Evolutionary conservation across 2,888 invertebrate genomes (phyloP).

Genomic region (Arrhopalites spinosus): DNA sequence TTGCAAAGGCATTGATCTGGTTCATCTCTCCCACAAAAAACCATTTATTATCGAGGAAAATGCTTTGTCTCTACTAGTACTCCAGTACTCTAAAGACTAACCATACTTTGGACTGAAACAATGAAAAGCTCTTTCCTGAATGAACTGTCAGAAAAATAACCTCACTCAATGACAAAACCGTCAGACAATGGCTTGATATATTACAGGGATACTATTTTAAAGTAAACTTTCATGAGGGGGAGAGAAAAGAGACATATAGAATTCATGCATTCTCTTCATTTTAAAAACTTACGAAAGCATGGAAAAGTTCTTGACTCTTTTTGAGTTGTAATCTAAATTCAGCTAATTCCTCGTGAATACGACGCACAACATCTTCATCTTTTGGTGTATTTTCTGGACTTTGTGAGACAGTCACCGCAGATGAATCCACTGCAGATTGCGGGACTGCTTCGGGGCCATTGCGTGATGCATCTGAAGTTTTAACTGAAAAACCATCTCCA

Average conservation of each 20-base stretch:
- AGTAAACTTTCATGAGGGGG: too few relatives aligned
- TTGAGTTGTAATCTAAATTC: conserved; percentile 54
- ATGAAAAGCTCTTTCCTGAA: neutral
- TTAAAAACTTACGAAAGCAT: conserved; percentile 46
- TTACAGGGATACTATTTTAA: neutral
- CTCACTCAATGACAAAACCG: neutral
- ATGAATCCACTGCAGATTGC: conserved; percentile 15
- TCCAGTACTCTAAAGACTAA: neutral
- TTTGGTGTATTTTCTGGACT: conserved; percentile 34
- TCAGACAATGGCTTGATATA: neutral
- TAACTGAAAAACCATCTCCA: conserved; percentile 20
- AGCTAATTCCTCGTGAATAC: conserved; percentile 53
- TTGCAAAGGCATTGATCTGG: neutral
- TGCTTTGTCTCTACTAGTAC: neutral
- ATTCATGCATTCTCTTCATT: too few relatives aligned
- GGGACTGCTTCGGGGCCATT: neutral
- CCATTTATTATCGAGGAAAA: neutral
- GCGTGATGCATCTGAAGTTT: neutral
- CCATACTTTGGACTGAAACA: neutral
- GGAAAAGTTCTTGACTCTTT: conserved; percentile 53
- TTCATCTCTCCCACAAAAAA: neutral
- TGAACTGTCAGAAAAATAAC: neutral
- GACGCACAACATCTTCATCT: conserved; percentile 45
- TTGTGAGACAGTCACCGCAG: neutral
- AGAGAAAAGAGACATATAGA: too few relatives aligned